Conservation (phyloP, 2,113 vertebrate species). For the Falco punctatus region DNA sequence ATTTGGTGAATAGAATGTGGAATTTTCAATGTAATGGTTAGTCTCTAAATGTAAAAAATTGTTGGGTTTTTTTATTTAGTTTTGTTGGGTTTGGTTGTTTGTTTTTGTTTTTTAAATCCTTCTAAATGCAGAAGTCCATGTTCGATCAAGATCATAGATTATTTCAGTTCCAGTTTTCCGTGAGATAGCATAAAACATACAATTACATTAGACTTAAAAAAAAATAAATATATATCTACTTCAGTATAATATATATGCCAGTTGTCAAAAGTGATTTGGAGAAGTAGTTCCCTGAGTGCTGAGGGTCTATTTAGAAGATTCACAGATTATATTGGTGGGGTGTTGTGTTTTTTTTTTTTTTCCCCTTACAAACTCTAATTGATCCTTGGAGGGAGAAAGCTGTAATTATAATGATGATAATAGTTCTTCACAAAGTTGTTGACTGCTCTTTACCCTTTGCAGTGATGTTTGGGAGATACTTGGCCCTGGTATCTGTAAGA, state of each 20-base stretch:
- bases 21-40: neutral
- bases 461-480: neutral
- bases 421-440: neutral
- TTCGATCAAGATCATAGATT: neutral
- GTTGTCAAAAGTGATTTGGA: neutral
- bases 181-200: neutral
- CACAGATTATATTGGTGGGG: neutral
- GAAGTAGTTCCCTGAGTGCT: neutral
- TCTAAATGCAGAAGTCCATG: neutral
- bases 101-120: neutral
- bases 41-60: neutral
- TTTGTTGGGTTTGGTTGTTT: rapidly evolving
- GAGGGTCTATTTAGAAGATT: neutral
- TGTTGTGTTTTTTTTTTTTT: neutral
- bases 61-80: too few species aligned
- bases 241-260: neutral
- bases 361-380: neutral
- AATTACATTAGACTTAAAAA: neutral
- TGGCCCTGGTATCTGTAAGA: neutral
- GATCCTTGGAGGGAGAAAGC: neutral
- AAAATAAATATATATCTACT: neutral
- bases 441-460: neutral
- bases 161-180: neutral
- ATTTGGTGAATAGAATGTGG: neutral
- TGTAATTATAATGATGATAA: neutral